phyloP scores from a whole-genome alignment of 2,888 invertebrate species.

The Ferrisia virgata region DNA sequence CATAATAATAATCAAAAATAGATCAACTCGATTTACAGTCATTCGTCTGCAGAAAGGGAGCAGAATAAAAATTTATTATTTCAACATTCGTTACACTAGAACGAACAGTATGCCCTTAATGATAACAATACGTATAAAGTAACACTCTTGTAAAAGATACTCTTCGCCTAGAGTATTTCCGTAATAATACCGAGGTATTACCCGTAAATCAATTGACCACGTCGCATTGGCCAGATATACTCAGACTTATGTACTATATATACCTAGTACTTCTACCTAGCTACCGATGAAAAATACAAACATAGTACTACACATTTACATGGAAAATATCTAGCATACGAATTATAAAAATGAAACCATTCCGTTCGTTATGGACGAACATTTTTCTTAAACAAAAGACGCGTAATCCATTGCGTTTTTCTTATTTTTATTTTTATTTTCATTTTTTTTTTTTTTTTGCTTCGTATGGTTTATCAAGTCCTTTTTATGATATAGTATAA shows the following conservation, averaged over 20 bases:
- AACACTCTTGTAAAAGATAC: neutral
- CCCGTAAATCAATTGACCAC: slow-evolving; percentile 13
- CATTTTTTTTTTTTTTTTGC: no score
- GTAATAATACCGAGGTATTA: neutral
- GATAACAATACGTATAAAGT: neutral
- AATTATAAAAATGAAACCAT: neutral
- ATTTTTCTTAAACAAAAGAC: slow-evolving; percentile 4
- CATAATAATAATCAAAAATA: neutral
- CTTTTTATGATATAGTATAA: neutral
- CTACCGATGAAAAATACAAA: neutral
- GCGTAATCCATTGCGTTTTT: neutral
- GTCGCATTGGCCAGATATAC: neutral
- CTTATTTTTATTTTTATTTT: no score
- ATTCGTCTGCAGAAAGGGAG: neutral
- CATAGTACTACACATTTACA: neutral
- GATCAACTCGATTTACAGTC: neutral
- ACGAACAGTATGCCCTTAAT: slow-evolving; percentile 5
- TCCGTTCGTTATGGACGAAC: neutral
- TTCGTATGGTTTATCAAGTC: neutral
- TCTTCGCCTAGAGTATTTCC: neutral
- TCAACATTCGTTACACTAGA: neutral
- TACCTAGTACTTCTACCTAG: no score
- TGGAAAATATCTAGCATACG: neutral
- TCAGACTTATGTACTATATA: neutral
- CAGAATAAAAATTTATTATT: neutral